phyloP scores from a whole-genome alignment of 2,113 vertebrate genomes.

The Ia io region DNA sequence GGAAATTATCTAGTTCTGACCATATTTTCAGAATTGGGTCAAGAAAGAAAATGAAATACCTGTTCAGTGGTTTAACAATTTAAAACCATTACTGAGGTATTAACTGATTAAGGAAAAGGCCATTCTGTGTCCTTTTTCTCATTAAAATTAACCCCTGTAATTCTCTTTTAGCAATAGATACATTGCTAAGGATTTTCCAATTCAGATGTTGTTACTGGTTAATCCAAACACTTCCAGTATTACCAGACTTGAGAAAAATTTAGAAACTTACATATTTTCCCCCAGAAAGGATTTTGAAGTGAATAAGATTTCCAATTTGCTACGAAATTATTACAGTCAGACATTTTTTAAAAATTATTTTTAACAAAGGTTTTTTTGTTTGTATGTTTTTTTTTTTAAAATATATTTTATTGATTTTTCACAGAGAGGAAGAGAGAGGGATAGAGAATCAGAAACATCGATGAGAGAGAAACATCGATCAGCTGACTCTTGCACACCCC shows the following conservation, averaged over 20 bases:
- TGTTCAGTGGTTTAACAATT: neutral
- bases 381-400: no score
- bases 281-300: conserved; percentile 41
- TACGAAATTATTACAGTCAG: conserved; percentile 72
- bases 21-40: neutral
- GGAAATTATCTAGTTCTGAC: neutral
- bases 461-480: no score
- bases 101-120: neutral
- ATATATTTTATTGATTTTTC: no score
- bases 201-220: conserved; percentile 47
- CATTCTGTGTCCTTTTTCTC: conserved; percentile 34
- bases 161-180: neutral
- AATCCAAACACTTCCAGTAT: conserved; percentile 32
- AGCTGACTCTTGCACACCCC: no score
- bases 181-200: neutral
- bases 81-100: neutral
- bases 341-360: no score
- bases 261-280: conserved; percentile 30
- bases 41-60: conserved; percentile 31
- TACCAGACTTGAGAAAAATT: conserved; percentile 14
- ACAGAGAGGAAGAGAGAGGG: no score
- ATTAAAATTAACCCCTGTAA: neutral
- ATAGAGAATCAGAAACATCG: no score
- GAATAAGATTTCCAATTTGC: conserved; percentile 54
- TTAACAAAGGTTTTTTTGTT: no score